These are phyloP conservation scores for Eupithecia insigniata DNA, from an alignment of 2,888 invertebrate species.

Conservation along the genomic window DNA sequence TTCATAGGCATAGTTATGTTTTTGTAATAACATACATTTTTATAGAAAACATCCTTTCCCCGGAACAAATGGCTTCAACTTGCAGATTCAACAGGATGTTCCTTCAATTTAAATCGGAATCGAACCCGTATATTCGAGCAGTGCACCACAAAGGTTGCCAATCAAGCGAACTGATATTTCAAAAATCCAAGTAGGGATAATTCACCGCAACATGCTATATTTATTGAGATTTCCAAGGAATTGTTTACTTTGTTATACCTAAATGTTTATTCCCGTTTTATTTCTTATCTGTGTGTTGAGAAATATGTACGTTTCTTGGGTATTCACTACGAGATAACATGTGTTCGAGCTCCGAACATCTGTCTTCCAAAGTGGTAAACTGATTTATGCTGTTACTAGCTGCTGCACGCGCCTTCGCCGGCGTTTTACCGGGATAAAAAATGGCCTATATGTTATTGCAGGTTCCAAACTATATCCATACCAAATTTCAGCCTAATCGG, in stretches of 20 bases:
- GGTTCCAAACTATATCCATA: no score
- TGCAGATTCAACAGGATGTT: no score
- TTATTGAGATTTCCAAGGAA: neutral
- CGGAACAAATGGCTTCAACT: no score
- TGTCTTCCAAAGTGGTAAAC: neutral
- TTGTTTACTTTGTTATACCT: neutral
- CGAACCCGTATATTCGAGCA: neutral
- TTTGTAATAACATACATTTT: no score
- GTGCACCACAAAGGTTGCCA: neutral
- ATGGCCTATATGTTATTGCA: no score
- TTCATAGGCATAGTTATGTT: no score
- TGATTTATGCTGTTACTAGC: neutral
- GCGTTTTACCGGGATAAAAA: no score
- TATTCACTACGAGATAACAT: neutral
- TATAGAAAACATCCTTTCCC: no score
- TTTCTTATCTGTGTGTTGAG: neutral
- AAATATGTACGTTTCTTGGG: neutral
- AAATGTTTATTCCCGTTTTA: neutral
- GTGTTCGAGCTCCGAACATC: neutral
- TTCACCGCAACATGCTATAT: neutral
- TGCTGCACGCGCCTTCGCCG: no score
- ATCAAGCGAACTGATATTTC: neutral
- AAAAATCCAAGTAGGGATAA: neutral
- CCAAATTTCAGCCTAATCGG: no score
- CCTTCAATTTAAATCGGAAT: neutral